Base-by-base conservation (phyloP, 1,140 invertebrate genomes). In the Drosophila auraria region DNA sequence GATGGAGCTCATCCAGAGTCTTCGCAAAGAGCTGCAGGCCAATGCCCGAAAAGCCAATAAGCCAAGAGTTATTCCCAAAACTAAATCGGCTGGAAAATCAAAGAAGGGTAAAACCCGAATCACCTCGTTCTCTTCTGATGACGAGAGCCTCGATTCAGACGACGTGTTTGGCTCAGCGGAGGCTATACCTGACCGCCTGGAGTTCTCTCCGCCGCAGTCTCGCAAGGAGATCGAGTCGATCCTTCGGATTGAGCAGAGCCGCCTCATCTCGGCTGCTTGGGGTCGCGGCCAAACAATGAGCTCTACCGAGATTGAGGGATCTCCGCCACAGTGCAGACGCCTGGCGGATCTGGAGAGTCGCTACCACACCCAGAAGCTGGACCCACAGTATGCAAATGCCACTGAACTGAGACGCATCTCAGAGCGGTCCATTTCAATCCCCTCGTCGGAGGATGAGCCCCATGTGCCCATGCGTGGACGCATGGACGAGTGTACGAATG, bases 281-380 rank as follows among this genome's bases (percentile, higher is more conserved):
- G 95, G 95, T 79, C 93, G 95, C 64, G 95, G 95, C 14, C 95
- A 96, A 89, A 96, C 95, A 5, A 96, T 96, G 95, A 96, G 95
- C 64, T 96, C 95, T 0, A 96, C 95, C 5, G 95, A 96, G 93
- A 95, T 96, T 12, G 95, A 96, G 92, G 95, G 95, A 6, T 96
- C 95, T 4, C 95, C 95, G 1, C 95, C 95, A 2, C 95, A 95
- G 71, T 95, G 95, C 72, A 92, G 95, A 20, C 93, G 95, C 77
- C 79, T 95, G 47, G 93, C 94, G 44, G 93, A 95, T 81, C 82
- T 95, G 42, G 94, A 95, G 91, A 94, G 94, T 53, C 94, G 94
- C 70, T 95, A 95, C 77, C 93, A 95, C 79, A 94, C 94, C 27
- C 94, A 95, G 90, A 93, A 94, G 44, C 82, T 95, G 20, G 95